phyloP scores from a whole-genome alignment of 1,140 invertebrate species.

The Chlorops oryzae region DNA sequence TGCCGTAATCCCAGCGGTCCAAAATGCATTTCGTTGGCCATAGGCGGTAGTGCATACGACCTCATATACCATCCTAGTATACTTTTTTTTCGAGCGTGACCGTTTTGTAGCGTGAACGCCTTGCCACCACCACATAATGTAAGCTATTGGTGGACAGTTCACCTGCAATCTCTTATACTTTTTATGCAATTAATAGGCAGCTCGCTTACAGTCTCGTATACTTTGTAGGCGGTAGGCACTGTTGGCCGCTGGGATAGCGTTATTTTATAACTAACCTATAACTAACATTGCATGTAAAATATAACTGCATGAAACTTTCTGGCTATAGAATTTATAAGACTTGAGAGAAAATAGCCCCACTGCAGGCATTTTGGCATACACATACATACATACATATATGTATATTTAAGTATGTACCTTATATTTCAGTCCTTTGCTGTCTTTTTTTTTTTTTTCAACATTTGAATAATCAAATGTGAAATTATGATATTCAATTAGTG shows the following conservation, averaged over 20 bases:
- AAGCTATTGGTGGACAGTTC: no score
- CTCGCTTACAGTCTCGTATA: no score
- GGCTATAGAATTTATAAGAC: background rate
- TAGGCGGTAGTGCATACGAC: no score
- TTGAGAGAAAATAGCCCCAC: background rate
- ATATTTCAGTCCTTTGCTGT: background rate
- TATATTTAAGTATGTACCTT: background rate
- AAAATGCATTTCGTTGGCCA: no score
- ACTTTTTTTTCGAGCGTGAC: no score
- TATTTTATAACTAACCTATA: background rate
- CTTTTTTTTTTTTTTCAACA: background rate
- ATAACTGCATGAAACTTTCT: background rate
- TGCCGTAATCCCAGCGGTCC: no score
- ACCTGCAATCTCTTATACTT: no score
- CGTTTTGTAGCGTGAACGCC: no score
- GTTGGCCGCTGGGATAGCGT: background rate
- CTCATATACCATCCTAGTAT: no score
- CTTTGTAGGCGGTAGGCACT: background rate
- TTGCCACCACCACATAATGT: no score
- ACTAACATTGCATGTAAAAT: background rate
- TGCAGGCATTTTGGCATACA: background rate
- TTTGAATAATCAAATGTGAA: background rate
- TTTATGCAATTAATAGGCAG: no score
- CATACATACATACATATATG: background rate
- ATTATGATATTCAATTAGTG: background rate